These are phyloP conservation scores for Byasa hedistus DNA, from an alignment of 2,888 invertebrate species.

Conservation along the genomic window DNA sequence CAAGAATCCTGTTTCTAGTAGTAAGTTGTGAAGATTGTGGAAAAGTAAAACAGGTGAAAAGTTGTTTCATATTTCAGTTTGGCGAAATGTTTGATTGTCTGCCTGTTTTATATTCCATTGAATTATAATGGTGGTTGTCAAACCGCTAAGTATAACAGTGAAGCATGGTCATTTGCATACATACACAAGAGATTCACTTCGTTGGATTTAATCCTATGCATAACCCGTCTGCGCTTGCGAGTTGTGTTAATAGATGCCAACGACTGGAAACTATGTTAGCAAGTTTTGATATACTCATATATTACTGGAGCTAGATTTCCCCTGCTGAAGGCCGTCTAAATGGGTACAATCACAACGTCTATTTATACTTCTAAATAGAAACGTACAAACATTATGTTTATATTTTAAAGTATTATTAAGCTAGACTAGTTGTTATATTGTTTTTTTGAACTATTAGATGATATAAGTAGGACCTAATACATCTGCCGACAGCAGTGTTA, in stretches of 20 bases:
- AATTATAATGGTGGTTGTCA: constrained; percentile 43
- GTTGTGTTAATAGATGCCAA: constrained; percentile 46
- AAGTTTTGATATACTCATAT: constrained; percentile 1
- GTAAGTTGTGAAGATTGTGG: no score
- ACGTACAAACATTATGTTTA: no score
- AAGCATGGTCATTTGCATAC: constrained; percentile 60
- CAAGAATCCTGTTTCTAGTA: no score
- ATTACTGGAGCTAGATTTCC: constrained; percentile 1
- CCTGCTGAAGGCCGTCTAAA: neutral
- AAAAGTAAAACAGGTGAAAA: no score
- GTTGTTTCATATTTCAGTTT: no score
- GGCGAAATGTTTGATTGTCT: constrained; percentile 4
- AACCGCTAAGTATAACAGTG: constrained; percentile 52
- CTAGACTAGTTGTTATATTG: no score
- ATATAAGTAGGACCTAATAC: no score
- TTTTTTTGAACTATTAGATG: no score
- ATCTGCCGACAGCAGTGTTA: no score
- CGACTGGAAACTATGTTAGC: constrained; percentile 1
- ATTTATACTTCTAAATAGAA: neutral
- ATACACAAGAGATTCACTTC: constrained; percentile 61
- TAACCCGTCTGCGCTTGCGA: constrained; percentile 49
- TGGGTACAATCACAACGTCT: neutral
- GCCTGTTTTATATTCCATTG: constrained; percentile 32
- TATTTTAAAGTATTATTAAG: no score
- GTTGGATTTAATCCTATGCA: constrained; percentile 58